These are phyloP conservation scores for Pachycephala philippinensis DNA, from an alignment of 2,113 vertebrate species.

Conservation along the genomic window DNA sequence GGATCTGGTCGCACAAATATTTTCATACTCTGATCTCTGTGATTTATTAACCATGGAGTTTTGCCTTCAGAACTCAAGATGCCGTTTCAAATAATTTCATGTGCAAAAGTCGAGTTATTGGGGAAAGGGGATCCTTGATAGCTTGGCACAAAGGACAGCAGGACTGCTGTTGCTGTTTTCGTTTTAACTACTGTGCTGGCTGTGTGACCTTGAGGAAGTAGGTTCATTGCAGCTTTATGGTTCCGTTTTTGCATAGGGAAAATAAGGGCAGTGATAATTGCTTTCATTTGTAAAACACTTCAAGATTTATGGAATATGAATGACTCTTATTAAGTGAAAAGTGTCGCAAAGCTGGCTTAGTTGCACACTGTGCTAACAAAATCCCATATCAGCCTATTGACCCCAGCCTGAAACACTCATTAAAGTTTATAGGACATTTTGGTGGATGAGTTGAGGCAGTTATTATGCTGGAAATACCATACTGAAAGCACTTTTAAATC, in stretches of 20 bases:
- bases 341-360: conserved; percentile 16
- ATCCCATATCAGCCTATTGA: neutral
- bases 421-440: conserved; percentile 35
- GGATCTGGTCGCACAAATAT: neutral
- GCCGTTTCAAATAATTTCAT: neutral
- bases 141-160: neutral
- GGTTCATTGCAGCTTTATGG: neutral
- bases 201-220: neutral
- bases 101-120: neutral
- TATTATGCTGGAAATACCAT: neutral
- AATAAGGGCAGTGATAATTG: conserved; percentile 24
- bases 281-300: conserved; percentile 34
- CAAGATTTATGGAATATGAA: conserved; percentile 9
- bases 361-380: neutral
- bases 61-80: neutral
- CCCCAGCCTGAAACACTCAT: conserved; percentile 1
- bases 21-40: neutral
- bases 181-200: neutral
- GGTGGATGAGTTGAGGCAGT: neutral
- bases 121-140: neutral
- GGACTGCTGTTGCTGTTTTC: neutral
- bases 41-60: neutral
- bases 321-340: conserved; percentile 5
- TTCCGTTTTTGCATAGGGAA: neutral
- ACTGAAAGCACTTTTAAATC: neutral